Evolutionary conservation across 1,140 invertebrate genomes (phyloP), one percentile per base, ranked within the genome.

Genomic region (Polypedilum vanderplanki): DNA sequence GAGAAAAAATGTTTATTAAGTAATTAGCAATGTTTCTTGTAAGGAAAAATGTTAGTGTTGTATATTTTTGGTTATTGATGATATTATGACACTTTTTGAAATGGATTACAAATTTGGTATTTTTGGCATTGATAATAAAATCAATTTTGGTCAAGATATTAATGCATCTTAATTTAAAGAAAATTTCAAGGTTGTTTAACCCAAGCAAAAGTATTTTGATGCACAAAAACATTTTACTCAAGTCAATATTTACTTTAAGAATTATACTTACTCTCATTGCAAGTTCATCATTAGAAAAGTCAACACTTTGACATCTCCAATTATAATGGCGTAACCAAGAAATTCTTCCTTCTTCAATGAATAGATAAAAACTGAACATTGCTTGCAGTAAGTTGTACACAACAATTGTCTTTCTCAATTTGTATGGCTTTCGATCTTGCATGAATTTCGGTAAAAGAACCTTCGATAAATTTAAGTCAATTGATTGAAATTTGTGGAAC

Each of bases 351-450:
- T 95, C 94, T 87, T 93, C 90, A 80, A 90, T 88, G 80, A 94
- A 94, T 64, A 96, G 85, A 89, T 91, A 96, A 7, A 87, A 78
- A 77, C 92, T 95, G 79, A 96, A 90, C 65, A 94, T 75, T 33
- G 96, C 93, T 88, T 97, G 92, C 77, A 90, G 84, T 57, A 93
- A 85, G 84, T 98, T 98, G 83, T 98, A 98, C 70, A 87, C 82
- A 79, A 96, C 89, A 83, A 98, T 87, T 70, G 91, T 78, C 79
- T 87, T 87, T 78, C 90, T 89, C 40, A 98, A 87, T 80, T 94
- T 86, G 78, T 92, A 93, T 7, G 95, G 91, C 85, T 94, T 91
- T 80, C 93, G 87, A 83, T 95, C 91, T 84, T 93, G 90, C 96
- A 98, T 98, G 74, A 93, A 83, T 80, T 87, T 88, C 33, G 94